A percentile compares a stretch with the other conserved stretches of the same genome.
phyloP scores from a whole-genome alignment of 2,888 invertebrate species.

The Branchinecta sandiegonensis region DNA sequence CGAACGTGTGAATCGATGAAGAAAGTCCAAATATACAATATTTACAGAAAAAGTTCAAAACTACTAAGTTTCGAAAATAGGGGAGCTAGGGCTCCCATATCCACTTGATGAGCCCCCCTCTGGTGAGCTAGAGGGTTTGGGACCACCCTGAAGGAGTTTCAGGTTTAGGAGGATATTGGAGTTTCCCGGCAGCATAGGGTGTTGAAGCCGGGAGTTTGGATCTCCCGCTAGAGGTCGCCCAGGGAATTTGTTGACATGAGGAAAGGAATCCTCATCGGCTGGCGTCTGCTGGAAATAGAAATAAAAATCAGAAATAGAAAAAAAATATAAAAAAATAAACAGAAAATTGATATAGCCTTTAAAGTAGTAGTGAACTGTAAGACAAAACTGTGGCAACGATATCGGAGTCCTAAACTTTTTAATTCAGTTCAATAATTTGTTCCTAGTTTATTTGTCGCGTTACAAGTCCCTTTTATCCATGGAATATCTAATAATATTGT shows the following conservation, averaged over 20 bases:
- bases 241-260: not conserved
- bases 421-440: too few relatives aligned
- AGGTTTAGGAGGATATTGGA: conserved; percentile 13
- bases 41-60: not conserved
- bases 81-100: conserved; percentile 61
- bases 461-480: too few relatives aligned
- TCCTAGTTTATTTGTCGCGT: too few relatives aligned
- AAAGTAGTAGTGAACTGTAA: not conserved
- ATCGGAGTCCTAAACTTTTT: too few relatives aligned
- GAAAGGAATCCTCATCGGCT: not conserved
- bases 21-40: too few relatives aligned
- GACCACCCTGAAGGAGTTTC: conserved; percentile 1
- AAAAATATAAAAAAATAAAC: too few relatives aligned
- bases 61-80: conserved; percentile 39
- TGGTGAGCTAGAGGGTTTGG: conserved; percentile 18
- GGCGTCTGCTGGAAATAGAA: not conserved
- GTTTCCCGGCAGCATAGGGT: not conserved
- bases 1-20: too few relatives aligned
- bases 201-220: not conserved
- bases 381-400: too few relatives aligned
- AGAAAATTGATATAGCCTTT: not conserved
- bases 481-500: too few relatives aligned
- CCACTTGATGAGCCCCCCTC: conserved; percentile 59
- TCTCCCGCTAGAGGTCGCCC: conserved; percentile 2
- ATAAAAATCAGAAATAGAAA: not conserved